Evolutionary conservation across 2,888 invertebrate genomes (phyloP).

Genomic region (Barypeithes pellucidus): DNA sequence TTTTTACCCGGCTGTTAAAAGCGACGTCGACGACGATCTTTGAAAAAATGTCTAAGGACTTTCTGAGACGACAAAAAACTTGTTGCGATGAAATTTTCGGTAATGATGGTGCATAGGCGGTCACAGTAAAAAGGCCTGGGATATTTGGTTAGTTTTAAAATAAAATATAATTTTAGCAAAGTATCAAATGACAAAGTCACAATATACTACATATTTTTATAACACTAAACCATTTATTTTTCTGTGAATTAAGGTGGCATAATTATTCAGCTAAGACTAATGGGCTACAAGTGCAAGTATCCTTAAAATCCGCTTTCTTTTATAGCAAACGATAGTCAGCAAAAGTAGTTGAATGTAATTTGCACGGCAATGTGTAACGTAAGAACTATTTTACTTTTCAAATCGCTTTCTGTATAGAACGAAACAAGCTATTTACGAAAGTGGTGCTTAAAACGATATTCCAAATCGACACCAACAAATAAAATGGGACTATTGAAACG

Average conservation of each 20-base stretch:
- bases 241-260: too few species aligned
- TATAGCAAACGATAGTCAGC: too few species aligned
- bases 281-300: too few species aligned
- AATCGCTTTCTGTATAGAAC: slow-evolving; percentile 17
- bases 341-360: neutral
- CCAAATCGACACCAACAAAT: slow-evolving; percentile 21
- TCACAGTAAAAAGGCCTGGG: too few species aligned
- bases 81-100: slow-evolving; percentile 8
- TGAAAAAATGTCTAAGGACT: slow-evolving; percentile 14
- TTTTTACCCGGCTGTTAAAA: slow-evolving; percentile 8
- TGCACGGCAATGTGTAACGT: slow-evolving; percentile 10
- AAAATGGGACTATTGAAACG: slow-evolving; percentile 25
- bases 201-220: too few species aligned
- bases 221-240: too few species aligned
- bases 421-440: slow-evolving; percentile 29
- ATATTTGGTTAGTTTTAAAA: too few species aligned
- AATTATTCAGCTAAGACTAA: too few species aligned
- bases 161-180: too few species aligned
- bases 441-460: slow-evolving; percentile 23
- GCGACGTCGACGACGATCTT: slow-evolving; percentile 16
- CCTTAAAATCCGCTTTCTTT: too few species aligned
- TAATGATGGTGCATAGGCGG: neutral
- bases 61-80: slow-evolving; percentile 16
- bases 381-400: slow-evolving; percentile 25
- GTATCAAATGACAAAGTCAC: too few species aligned